Base-by-base conservation (phyloP, 2,797 vertebrate species). In the Trematomus bernacchii region DNA sequence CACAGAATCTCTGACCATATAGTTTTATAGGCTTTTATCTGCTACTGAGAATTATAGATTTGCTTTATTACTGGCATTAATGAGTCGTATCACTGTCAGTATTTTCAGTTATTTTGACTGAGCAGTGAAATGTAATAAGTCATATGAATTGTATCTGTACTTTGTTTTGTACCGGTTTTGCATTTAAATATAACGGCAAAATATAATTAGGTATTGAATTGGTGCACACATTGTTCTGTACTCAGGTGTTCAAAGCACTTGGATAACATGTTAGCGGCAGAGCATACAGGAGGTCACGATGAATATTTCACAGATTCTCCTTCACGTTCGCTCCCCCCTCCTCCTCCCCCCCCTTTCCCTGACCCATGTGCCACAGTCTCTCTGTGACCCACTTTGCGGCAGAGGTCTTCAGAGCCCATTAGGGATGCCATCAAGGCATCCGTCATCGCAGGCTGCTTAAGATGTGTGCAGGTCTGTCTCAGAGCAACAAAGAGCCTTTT, bases 251-350 rank as follows among this genome's bases (percentile, higher is more conserved):
- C 2, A 48, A 12, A 66, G 47, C 57, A 10, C 5, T 59, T 71
- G 16, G 50, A 64, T 71, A 58, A 87, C 67, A 50, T 47, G n/a
- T 66, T 63, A 60, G 68, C 74, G 73, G 60, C 57, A 76, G 68
- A 82, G 72, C 57, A 50, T 68, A 66, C 77, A 89, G 73, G 80
- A 89, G 82, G 87, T 85, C 77, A 47, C 23, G 4, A 93, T 91
- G 76, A 92, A 93, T 93, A 91, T 93, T 92, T 94, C 79, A 92
- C 83, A 69, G 74, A 64, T 70, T 77, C 64, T 81, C 53, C 44
- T 66, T 89, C 64, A 61, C 37, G 51, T 67, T 64, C 67, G 53
- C 80, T 73, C 55, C 77, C 33, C 73, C 60, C 80, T 59, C 83
- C 7, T 1, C 33, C 33, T 23, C 3, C 23, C 27, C 73, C 76